A percentile compares a stretch with the other conserved stretches of the same genome.
These are phyloP conservation scores for Bombyx mandarina DNA, from an alignment of 1,140 invertebrate genomes.

Conservation along the genomic window DNA sequence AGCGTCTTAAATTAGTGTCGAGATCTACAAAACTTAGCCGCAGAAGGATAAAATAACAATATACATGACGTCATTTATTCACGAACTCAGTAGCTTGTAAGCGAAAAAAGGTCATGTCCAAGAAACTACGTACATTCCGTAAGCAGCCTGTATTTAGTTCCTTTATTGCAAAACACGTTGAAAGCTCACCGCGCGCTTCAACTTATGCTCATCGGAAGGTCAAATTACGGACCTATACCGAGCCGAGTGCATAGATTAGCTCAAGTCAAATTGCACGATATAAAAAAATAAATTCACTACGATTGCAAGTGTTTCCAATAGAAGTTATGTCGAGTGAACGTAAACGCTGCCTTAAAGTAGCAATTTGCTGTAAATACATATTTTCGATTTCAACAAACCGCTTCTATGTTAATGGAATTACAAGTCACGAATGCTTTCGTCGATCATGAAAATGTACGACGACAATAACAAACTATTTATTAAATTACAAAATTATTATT, in stretches of 20 bases:
- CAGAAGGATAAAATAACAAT: not conserved
- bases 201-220: constrained; percentile 21
- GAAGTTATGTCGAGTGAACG: constrained; percentile 10
- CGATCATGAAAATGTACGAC: too few species aligned
- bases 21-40: too few species aligned
- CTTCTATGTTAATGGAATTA: too few species aligned
- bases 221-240: constrained; percentile 5
- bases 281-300: constrained; percentile 28
- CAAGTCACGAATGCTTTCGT: too few species aligned
- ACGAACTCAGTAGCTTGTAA: not conserved
- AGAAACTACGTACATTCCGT: constrained; percentile 21
- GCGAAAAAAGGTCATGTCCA: constrained; percentile 22
- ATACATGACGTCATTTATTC: constrained; percentile 1
- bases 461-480: too few species aligned
- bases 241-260: constrained; percentile 28
- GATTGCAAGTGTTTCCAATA: constrained; percentile 29
- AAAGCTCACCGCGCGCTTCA: constrained; percentile 31
- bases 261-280: constrained; percentile 29
- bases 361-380: too few species aligned
- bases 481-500: too few species aligned
- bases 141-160: constrained; percentile 26
- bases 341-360: not conserved
- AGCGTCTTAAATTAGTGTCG: too few species aligned
- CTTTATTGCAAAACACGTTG: constrained; percentile 32
- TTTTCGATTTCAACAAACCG: too few species aligned